Base-by-base conservation (phyloP, 2,888 invertebrate species). In the Cylindroiulus punctatus region DNA sequence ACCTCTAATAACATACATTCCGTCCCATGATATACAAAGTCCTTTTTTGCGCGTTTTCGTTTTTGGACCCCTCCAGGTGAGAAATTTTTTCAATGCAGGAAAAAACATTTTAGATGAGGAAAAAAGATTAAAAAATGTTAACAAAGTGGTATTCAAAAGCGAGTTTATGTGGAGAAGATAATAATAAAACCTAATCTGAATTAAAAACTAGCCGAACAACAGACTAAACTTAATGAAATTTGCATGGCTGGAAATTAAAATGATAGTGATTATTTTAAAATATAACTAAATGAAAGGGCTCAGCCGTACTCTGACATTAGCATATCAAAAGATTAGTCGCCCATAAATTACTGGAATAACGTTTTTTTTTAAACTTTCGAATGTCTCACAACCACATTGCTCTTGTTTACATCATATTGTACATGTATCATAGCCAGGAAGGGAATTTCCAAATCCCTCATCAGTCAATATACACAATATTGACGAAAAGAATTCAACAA, bases 141-240 rank as follows among this genome's bases (percentile, higher is more conserved):
- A 76, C 76, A 76, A 76, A 76, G 76, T 76, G 76, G 76, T 76
- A 76, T 76, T 76, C 76, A 76, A 76, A 76, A 76, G 76, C 76
- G 30, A 76, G 76, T 76, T 76, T 76, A 76, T 76, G 76, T 30
- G 32, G 76, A 76, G 32, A 76, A 76, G 76, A 76, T 76, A 76
- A 76, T 65, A 65, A 26, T 76, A 32, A 76, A 76, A 76, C 14
- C 76, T 76, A 76, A 76, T 76, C 76, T 76, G 76, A 76, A 76
- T 76, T 76, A 76, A 76, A 76, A 76, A 76, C 76, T 76, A 76
- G 76, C 76, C 14, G 12, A 76, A 76, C 76, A 30, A 76, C 76
- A 76, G 76, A 76, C 76, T 17, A 26, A 30, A 76, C 26, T 76
- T 76, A 76, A 76, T 76, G 30, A 76, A 76, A 76, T 76, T 30